Percentiles rank a stretch among this genome's conserved stretches.
phyloP scores from a whole-genome alignment of 1,140 invertebrate genomes.

The Harpegnathos saltator region DNA sequence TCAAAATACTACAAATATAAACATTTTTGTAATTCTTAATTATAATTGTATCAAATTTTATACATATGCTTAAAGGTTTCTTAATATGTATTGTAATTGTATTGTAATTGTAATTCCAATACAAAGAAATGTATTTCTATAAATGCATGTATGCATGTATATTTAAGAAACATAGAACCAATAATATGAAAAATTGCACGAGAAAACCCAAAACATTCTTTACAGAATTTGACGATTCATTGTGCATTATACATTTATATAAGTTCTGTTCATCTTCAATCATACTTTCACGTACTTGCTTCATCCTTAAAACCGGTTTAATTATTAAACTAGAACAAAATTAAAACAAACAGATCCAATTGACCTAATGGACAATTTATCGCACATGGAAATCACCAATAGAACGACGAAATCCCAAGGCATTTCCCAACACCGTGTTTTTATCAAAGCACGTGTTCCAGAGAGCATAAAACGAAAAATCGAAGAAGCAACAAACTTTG shows the following conservation, averaged over 20 bases:
- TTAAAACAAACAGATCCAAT: not conserved
- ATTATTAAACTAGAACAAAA: not conserved
- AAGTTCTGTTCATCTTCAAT: not conserved
- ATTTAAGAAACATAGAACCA: too few relatives aligned
- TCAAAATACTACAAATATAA: too few relatives aligned
- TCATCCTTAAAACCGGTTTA: not conserved
- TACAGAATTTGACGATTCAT: too few relatives aligned
- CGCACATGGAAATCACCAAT: not conserved
- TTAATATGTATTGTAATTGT: too few relatives aligned
- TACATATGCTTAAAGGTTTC: too few relatives aligned
- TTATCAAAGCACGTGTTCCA: constrained; percentile 5
- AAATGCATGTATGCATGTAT: too few relatives aligned
- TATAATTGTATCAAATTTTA: too few relatives aligned
- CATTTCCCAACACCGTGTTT: constrained; percentile 32
- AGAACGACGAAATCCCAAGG: not conserved
- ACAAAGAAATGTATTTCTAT: too few relatives aligned
- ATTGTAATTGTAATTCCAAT: too few relatives aligned
- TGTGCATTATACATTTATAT: not conserved
- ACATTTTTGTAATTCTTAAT: too few relatives aligned
- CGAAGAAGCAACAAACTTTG: constrained; percentile 47
- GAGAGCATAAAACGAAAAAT: constrained; percentile 16
- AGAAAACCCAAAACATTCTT: too few relatives aligned
- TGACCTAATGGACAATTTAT: not conserved
- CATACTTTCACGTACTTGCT: not conserved
- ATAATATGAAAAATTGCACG: too few relatives aligned